Base-by-base conservation (phyloP, 92 coral and sea anemone genomes). In the Bergia sp. region DNA sequence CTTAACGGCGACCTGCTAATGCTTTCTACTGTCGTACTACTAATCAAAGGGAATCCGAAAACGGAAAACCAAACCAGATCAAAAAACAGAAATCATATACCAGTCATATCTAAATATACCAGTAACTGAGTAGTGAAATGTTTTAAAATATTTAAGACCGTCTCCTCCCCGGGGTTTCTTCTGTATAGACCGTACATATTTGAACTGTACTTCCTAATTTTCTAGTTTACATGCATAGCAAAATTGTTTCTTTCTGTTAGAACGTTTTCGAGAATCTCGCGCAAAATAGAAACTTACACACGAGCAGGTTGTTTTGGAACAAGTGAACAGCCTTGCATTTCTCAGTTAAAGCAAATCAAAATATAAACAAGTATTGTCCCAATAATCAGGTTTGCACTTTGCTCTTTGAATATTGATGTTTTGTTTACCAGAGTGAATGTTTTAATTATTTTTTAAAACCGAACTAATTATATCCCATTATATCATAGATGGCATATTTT, bases 1-100 rank as follows among this genome's bases (percentile, higher is more conserved):
- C 77, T 73, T 38, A 38, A 13, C 42, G 77, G 77, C 77, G 77
- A 29, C 77, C 5, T 38, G 77, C 42, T 73, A 73, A 73, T 73
- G 21, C 80, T 41, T 16, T 76, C 45, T 76, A 39, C 9, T 76
- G 53, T 40, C 41, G 47, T 39, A 18, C 4, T 76, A 44, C 13
- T 9, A 76, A 20, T 41, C 80, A 44, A n/a, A 20, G 80, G 45
- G 47, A 36, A 42, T 44, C 45, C 49, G 53, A 16, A 39, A 76
- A 76, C 45, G 47, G 80, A 3, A 44, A 7, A 38, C 43, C 21
- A 38, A 0, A 72, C 5, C 76, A 72, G 76, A 72, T 72, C 76
- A 72, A 3, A 38, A 61, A 61, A 61, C 69, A 61, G 69, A 61
- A 61, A 16, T 3, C 29, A 20, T 61, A 61, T 61, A 6, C 69